Evolutionary conservation across 2,113 vertebrate genomes (phyloP), one percentile per base, ranked within the genome.

Genomic region (Xiphophorus hellerii): DNA sequence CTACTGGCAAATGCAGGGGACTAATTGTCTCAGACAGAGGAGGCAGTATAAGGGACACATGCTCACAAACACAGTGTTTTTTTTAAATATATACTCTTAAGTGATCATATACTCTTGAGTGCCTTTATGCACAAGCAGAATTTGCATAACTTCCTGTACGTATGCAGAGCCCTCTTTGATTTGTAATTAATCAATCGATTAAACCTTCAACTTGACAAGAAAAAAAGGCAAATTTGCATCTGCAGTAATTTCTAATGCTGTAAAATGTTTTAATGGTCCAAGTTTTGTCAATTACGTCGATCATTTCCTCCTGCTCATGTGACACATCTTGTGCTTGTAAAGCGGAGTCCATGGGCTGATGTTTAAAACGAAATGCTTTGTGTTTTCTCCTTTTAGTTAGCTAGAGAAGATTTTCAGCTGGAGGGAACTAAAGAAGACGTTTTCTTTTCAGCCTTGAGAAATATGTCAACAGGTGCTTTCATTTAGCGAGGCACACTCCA

Each of bases 11-110:
- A 48, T 30, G 14, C 80, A 54, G 63, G 66, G 82, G 66, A 82
- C 76, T 88, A 90, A 92, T 90, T 89, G 89, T 90, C 81, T 83
- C 71, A 71, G 81, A 82, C 80, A 75, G 35, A 44, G 75, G 70
- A 81, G 80, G 80, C 68, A 28, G 12, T 20, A 48, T 48, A 20
- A 5, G 44, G 17, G 44, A 48, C 44, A 48, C 44, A 17, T 30
- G 42, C 73, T 11, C n/a, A 62, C 58, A 73, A 22, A 30, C 44
- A 58, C 62, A 54, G 28, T 5, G 9, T 66, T 68, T 71, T 33
- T 29, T 61, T 66, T 12, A 2, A 9, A 10, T 37, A 37, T 37
- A 37, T 37, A 11, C 68, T 39, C 25, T 58, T 69, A 62, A 66
- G 66, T 20, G 44, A 48, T 22, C 8, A 29, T 2, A 14, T 37